These are phyloP conservation scores for Catagonus wagneri DNA, from an alignment of 2,113 vertebrate species.

Conservation along the genomic window DNA sequence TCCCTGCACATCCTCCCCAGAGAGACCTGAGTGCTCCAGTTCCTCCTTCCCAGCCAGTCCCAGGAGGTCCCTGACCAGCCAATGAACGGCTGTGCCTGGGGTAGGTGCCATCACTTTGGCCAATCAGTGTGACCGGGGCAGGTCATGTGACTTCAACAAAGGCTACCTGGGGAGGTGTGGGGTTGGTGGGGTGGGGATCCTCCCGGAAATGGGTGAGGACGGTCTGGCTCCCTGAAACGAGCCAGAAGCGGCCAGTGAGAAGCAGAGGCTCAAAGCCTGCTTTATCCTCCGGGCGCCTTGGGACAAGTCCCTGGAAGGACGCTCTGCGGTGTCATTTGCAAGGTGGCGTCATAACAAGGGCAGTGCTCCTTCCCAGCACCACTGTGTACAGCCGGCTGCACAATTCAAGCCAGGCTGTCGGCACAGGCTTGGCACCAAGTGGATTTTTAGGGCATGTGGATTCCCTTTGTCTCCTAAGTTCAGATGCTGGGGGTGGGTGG, in stretches of 20 bases:
- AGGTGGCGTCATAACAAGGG: background rate
- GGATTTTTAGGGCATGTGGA: rapidly evolving
- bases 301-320: background rate
- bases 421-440: background rate
- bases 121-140: background rate
- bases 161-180: background rate
- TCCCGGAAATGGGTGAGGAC: background rate
- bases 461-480: background rate
- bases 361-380: rapidly evolving
- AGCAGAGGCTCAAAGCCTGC: background rate
- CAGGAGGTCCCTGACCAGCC: rapidly evolving
- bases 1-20: background rate
- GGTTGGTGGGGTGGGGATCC: background rate
- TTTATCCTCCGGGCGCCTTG: background rate
- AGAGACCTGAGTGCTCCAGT: background rate
- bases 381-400: rapidly evolving
- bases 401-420: background rate
- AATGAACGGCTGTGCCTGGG: rapidly evolving
- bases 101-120: background rate
- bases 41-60: background rate
- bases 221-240: background rate
- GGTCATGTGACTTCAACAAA: background rate
- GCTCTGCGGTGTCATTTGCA: background rate
- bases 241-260: background rate
- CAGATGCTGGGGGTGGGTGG: background rate